A percentile compares a stretch with the other conserved stretches of the same genome.
These are phyloP conservation scores for Hemicrepidius hirtus DNA, from an alignment of 2,888 invertebrate genomes.

Conservation along the genomic window DNA sequence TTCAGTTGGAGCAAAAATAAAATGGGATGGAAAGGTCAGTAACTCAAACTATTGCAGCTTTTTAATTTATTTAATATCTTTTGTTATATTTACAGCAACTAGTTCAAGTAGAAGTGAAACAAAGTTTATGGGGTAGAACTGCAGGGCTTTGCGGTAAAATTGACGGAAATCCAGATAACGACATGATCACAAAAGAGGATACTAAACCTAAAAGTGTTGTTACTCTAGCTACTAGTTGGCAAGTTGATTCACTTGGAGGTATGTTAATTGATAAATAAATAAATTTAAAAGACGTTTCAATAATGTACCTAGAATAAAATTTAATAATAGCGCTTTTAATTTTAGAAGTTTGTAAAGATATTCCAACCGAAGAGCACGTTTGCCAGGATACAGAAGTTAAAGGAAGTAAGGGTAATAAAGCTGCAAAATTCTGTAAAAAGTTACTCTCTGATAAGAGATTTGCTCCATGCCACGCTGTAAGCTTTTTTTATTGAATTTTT, in stretches of 20 bases:
- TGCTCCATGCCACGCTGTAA: slow-evolving; percentile 77
- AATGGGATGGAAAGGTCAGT: slow-evolving; percentile 85
- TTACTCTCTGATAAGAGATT: slow-evolving; percentile 80
- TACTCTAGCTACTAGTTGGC: slow-evolving; percentile 77
- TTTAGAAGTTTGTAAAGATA: slow-evolving; percentile 76
- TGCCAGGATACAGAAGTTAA: slow-evolving; percentile 69
- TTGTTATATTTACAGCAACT: slow-evolving; percentile 73
- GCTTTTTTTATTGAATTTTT: slow-evolving; percentile 39
- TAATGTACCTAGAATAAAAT: no score
- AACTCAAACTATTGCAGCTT: background rate
- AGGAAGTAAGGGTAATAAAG: slow-evolving; percentile 68
- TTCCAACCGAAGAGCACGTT: slow-evolving; percentile 73
- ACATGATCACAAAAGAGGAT: slow-evolving; percentile 79
- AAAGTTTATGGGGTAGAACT: slow-evolving; percentile 85
- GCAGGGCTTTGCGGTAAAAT: slow-evolving; percentile 88
- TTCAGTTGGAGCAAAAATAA: slow-evolving; percentile 79
- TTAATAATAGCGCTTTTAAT: no score
- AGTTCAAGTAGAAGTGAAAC: slow-evolving; percentile 80
- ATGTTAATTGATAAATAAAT: slow-evolving; percentile 43
- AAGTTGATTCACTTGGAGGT: slow-evolving; percentile 70
- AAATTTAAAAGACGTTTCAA: no score
- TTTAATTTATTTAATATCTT: background rate
- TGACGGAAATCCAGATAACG: slow-evolving; percentile 82
- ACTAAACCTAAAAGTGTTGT: slow-evolving; percentile 70
- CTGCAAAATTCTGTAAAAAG: slow-evolving; percentile 77